Percentiles rank a stretch among this genome's conserved stretches.
Evolutionary conservation across 2,113 vertebrate species (phyloP).

Genomic region (Tinamus guttatus): DNA sequence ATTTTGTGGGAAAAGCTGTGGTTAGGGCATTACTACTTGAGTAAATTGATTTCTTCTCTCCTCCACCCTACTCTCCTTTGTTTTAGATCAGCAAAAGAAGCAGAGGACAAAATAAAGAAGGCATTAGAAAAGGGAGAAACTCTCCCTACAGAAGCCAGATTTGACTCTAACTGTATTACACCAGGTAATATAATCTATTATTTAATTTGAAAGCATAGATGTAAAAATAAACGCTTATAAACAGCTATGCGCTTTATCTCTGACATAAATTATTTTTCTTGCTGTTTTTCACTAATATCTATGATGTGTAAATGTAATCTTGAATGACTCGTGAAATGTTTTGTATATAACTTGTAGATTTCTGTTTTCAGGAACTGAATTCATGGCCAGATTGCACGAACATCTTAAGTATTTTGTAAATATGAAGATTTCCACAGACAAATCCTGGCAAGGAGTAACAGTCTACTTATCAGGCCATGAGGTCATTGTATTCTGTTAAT

Average conservation of each 20-base stretch:
- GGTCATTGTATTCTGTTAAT: conserved; percentile 79
- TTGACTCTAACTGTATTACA: conserved; percentile 98
- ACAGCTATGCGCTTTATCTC: not conserved
- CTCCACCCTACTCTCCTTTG: not conserved
- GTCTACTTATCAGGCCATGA: conserved; percentile 98
- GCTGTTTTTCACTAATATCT: not conserved
- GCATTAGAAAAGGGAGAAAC: conserved; percentile 96
- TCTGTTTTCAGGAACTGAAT: conserved; percentile 90
- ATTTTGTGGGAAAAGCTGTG: not conserved
- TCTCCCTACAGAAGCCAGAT: conserved; percentile 94
- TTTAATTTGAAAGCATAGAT: not conserved
- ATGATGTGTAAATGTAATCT: not conserved
- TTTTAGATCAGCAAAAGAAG: conserved; percentile 95
- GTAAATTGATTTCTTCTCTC: not conserved
- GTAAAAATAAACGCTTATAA: not conserved
- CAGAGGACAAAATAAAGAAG: conserved; percentile 98
- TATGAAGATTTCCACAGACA: conserved; percentile 95
- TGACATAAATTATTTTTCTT: not conserved
- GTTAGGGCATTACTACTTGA: not conserved
- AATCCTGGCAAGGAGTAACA: conserved; percentile 91
- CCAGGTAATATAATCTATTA: conserved; percentile 82
- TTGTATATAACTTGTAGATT: conserved; percentile 10
- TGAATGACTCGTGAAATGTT: not conserved
- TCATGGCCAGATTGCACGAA: conserved; percentile 95
- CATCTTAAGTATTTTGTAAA: conserved; percentile 98